A percentile compares a stretch with the other conserved stretches of the same genome.
Evolutionary conservation across 2,113 vertebrate species (phyloP).

Genomic region (Mionectes macconnelli): DNA sequence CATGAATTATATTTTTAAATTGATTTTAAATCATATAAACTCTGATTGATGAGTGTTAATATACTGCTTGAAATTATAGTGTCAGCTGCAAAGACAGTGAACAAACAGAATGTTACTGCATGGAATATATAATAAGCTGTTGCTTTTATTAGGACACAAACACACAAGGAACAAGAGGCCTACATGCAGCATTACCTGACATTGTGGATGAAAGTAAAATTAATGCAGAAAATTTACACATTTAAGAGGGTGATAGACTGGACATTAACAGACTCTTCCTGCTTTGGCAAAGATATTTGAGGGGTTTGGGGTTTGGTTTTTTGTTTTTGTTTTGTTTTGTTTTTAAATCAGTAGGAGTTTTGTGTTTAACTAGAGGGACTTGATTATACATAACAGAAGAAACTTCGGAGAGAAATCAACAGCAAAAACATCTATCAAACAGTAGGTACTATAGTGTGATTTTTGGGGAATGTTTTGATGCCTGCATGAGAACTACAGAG

Average conservation of each 20-base stretch:
- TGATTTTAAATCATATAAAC: constrained; percentile 33
- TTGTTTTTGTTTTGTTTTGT: too few species aligned
- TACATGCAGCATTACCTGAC: not conserved
- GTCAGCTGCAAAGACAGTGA: not conserved
- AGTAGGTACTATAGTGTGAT: not conserved
- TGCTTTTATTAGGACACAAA: not conserved
- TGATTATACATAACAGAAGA: not conserved
- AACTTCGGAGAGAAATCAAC: not conserved
- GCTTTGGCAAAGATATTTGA: not conserved
- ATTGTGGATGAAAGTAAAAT: not conserved
- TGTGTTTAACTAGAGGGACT: not conserved
- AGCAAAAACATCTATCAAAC: not conserved
- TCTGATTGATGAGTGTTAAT: not conserved
- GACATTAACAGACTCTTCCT: not conserved
- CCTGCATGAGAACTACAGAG: not conserved
- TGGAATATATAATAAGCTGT: not conserved
- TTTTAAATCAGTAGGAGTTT: not conserved
- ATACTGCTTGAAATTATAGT: not conserved
- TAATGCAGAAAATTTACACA: not conserved
- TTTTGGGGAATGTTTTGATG: not conserved
- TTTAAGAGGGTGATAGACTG: not conserved
- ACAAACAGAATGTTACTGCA: not conserved
- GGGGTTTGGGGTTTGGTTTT: too few species aligned
- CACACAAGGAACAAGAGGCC: not conserved
- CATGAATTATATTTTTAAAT: not conserved